Percentiles rank a stretch among this genome's conserved stretches.
These are phyloP conservation scores for Ganaspis brasiliensis DNA, from an alignment of 2,888 invertebrate species.

Conservation along the genomic window DNA sequence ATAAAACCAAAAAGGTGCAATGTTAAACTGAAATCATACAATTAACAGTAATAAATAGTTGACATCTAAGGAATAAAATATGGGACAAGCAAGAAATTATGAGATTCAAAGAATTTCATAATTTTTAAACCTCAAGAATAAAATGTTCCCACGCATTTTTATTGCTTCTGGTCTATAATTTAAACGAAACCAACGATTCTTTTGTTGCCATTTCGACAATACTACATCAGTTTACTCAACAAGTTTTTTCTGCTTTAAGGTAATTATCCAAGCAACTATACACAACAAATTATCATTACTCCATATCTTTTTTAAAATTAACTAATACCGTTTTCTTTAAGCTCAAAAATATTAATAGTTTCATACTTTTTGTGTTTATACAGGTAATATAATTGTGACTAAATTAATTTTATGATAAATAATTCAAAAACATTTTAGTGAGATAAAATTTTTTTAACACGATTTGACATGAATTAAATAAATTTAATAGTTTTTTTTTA, in stretches of 20 bases:
- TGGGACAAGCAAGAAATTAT: background rate
- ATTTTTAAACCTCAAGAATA: background rate
- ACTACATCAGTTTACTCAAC: background rate
- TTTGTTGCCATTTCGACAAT: constrained; percentile 20
- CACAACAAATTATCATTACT: constrained; percentile 2
- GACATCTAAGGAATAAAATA: background rate
- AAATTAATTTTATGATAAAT: no score
- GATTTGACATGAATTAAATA: no score
- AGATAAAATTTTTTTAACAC: no score
- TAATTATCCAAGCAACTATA: background rate
- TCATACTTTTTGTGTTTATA: no score
- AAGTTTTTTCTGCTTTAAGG: background rate
- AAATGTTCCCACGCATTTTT: constrained; percentile 31
- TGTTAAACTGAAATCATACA: background rate
- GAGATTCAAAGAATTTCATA: background rate
- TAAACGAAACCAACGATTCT: constrained; percentile 14
- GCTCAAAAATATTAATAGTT: background rate
- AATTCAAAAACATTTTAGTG: no score
- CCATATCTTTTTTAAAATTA: background rate
- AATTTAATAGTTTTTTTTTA: no score
- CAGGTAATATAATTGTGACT: no score
- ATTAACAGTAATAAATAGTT: no score
- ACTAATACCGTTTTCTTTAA: background rate
- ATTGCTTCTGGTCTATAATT: constrained; percentile 30
- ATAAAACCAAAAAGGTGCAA: no score